These are phyloP conservation scores for Brenthis hecate DNA, from an alignment of 2,888 invertebrate genomes.

Conservation along the genomic window DNA sequence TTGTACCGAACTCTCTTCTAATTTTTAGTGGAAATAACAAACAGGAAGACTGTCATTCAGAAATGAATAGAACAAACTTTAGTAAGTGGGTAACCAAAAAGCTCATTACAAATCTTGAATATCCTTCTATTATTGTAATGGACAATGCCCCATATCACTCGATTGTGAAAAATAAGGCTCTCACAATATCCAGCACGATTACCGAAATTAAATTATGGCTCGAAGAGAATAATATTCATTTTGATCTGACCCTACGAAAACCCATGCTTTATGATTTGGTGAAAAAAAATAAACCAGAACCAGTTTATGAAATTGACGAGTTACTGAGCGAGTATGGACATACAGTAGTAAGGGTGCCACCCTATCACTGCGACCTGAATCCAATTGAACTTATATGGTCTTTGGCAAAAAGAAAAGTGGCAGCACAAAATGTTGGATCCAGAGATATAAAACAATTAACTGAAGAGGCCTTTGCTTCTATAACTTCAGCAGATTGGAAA, in stretches of 20 bases:
- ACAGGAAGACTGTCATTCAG: too few relatives aligned
- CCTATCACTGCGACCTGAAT: conserved; percentile 26
- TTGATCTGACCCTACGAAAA: conserved; percentile 37
- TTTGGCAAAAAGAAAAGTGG: conserved; percentile 33
- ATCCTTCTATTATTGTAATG: conserved; percentile 34
- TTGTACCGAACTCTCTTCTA: too few relatives aligned
- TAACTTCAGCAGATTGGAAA: not conserved
- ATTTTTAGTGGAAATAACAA: too few relatives aligned
- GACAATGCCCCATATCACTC: conserved; percentile 17
- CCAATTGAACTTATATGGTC: conserved; percentile 42
- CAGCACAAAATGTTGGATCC: conserved; percentile 34
- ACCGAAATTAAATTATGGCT: conserved; percentile 42
- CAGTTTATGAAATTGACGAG: conserved; percentile 40
- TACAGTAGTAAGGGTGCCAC: too few relatives aligned
- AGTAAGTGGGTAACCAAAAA: too few relatives aligned
- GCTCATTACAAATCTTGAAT: conserved; percentile 31
- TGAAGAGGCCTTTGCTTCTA: not conserved
- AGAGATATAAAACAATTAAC: conserved; percentile 6
- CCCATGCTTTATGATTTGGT: conserved; percentile 38
- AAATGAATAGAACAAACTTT: too few relatives aligned
- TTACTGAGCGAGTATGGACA: conserved; percentile 40
- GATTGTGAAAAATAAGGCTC: not conserved
- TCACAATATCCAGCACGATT: conserved; percentile 6
- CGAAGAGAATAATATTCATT: conserved; percentile 40
- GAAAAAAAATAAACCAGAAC: conserved; percentile 39